These are phyloP conservation scores for Conistra vaccinii DNA, from an alignment of 2,888 invertebrate genomes.

Conservation along the genomic window DNA sequence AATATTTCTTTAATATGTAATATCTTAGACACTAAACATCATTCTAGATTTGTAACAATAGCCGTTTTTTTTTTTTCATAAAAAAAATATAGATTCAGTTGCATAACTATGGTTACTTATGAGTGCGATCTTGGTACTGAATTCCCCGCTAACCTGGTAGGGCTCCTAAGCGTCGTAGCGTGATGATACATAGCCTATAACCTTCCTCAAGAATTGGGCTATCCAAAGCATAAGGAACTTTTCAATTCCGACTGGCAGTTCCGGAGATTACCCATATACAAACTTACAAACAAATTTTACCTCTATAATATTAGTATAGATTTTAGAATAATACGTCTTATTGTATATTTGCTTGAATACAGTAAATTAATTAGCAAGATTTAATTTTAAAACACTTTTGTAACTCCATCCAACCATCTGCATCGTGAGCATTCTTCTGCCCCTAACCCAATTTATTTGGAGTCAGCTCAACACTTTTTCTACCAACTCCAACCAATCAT, in stretches of 20 bases:
- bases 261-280: no score
- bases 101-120: background rate
- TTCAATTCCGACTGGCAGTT: no score
- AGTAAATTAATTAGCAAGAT: background rate
- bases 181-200: no score
- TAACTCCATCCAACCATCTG: background rate
- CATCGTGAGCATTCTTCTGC: background rate
- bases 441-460: background rate
- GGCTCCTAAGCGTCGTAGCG: no score
- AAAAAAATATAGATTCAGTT: no score
- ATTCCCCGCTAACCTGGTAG: background rate
- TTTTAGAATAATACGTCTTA: background rate
- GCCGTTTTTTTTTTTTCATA: no score
- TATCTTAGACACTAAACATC: slow-evolving; percentile 10
- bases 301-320: no score
- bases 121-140: background rate
- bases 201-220: no score
- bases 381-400: background rate
- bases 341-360: background rate
- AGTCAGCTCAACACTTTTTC: background rate
- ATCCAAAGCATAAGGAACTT: no score
- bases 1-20: background rate
- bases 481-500: background rate
- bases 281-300: no score
- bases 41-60: background rate